Percentiles rank a stretch among this genome's conserved stretches.
phyloP scores from a whole-genome alignment of 2,888 invertebrate species.

The Sturmia bella region DNA sequence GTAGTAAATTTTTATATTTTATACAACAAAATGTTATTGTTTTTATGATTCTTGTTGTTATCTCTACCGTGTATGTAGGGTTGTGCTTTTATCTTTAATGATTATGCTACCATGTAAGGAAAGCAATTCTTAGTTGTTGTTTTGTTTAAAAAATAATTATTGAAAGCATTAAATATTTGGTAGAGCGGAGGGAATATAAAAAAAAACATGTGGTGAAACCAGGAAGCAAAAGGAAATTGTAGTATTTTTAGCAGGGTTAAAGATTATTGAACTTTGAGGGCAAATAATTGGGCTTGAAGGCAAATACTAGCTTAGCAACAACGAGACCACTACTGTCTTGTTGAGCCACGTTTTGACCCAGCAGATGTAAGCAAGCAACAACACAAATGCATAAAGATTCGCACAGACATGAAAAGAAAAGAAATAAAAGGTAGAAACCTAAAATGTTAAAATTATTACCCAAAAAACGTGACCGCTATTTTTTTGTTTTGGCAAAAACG shows the following conservation, averaged over 20 bases:
- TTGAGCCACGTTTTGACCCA: too few species aligned
- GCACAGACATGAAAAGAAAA: too few species aligned
- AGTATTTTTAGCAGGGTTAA: neutral
- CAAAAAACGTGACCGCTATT: too few species aligned
- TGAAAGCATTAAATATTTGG: constrained; percentile 13
- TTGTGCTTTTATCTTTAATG: constrained; percentile 37
- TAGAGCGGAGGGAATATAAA: neutral
- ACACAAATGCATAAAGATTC: too few species aligned
- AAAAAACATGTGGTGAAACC: neutral
- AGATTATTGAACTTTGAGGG: neutral
- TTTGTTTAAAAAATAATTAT: constrained; percentile 12
- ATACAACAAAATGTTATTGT: constrained; percentile 18
- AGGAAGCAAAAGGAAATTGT: constrained; percentile 11
- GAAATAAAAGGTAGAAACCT: too few species aligned
- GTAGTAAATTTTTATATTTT: constrained; percentile 54
- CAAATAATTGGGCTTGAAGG: neutral
- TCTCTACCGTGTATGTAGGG: constrained; percentile 1
- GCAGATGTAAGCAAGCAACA: too few species aligned
- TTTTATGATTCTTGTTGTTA: neutral
- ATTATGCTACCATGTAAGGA: constrained; percentile 35
- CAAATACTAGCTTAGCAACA: too few species aligned
- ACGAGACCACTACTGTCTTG: too few species aligned
- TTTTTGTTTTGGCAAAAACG: too few species aligned
- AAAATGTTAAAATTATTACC: too few species aligned
- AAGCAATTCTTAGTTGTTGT: constrained; percentile 37